phyloP scores from a whole-genome alignment of 1,140 invertebrate species.

The Pinna nobilis region DNA sequence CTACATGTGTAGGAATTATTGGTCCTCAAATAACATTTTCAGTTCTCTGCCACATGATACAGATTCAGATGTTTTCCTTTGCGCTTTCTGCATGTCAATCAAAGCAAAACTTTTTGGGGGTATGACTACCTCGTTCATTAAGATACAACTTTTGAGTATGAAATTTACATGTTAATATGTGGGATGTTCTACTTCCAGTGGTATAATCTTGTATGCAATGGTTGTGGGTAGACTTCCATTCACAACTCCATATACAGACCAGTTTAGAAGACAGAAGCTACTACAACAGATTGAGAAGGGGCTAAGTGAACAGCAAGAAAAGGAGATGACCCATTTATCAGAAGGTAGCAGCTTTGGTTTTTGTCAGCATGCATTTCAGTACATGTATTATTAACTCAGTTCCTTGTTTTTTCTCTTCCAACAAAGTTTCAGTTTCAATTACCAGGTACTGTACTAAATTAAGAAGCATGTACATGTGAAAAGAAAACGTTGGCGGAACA shows the following conservation, averaged over 20 bases:
- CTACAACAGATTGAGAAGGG: constrained; percentile 81
- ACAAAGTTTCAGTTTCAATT: too few species aligned
- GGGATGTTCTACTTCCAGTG: constrained; percentile 73
- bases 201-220: constrained; percentile 83
- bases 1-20: too few species aligned
- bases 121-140: too few species aligned
- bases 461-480: too few species aligned
- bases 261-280: constrained; percentile 77
- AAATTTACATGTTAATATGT: too few species aligned
- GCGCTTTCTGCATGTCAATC: constrained; percentile 8
- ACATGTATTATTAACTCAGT: not conserved
- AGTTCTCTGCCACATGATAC: too few species aligned
- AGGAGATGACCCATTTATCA: constrained; percentile 67
- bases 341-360: constrained; percentile 49
- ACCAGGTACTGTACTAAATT: not conserved
- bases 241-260: constrained; percentile 75
- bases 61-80: too few species aligned
- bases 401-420: not conserved
- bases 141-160: too few species aligned
- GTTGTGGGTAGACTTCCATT: constrained; percentile 82
- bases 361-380: not conserved
- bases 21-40: too few species aligned
- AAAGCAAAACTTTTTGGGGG: not conserved
- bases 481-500: too few species aligned
- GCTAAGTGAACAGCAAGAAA: constrained; percentile 69